Conservation (phyloP, 2,888 invertebrate species). For the Acronicta leporina region DNA sequence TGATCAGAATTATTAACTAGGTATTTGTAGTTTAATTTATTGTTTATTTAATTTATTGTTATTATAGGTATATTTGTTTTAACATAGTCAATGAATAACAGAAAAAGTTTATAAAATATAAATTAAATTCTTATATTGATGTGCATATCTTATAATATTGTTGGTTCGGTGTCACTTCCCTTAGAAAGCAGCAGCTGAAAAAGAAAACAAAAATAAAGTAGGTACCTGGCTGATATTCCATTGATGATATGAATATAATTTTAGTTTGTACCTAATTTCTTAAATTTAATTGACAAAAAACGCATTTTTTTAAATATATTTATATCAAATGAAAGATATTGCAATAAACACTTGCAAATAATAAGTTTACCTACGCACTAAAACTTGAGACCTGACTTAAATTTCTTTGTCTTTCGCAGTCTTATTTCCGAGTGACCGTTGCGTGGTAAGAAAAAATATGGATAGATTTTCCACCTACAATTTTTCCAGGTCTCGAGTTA, state of each 20-base stretch:
- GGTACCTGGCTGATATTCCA: conserved; percentile 8
- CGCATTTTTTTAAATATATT: too few species aligned
- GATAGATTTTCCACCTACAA: too few species aligned
- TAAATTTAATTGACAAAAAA: too few species aligned
- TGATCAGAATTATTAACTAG: conserved; percentile 53
- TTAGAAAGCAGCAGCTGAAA: conserved; percentile 88
- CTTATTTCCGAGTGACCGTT: too few species aligned
- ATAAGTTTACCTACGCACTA: background rate
- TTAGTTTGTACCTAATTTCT: too few species aligned
- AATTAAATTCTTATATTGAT: conserved; percentile 69
- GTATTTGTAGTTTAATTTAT: conserved; percentile 50
- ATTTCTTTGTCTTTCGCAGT: too few species aligned
- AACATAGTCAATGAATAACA: conserved; percentile 83
- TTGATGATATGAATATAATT: background rate
- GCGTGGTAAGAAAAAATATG: too few species aligned
- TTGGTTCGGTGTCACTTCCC: conserved; percentile 74
- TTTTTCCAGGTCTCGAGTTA: background rate
- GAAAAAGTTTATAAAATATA: conserved; percentile 72
- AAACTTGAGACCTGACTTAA: background rate
- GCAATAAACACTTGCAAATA: too few species aligned
- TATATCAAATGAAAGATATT: too few species aligned
- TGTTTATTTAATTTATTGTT: conserved; percentile 56
- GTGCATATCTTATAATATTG: conserved; percentile 70
- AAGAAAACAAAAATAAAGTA: conserved; percentile 53
- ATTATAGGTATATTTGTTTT: conserved; percentile 58